Percentiles rank a stretch among this genome's conserved stretches.
Evolutionary conservation across 1,140 invertebrate genomes (phyloP).

Genomic region (Rhyzopertha dominica): DNA sequence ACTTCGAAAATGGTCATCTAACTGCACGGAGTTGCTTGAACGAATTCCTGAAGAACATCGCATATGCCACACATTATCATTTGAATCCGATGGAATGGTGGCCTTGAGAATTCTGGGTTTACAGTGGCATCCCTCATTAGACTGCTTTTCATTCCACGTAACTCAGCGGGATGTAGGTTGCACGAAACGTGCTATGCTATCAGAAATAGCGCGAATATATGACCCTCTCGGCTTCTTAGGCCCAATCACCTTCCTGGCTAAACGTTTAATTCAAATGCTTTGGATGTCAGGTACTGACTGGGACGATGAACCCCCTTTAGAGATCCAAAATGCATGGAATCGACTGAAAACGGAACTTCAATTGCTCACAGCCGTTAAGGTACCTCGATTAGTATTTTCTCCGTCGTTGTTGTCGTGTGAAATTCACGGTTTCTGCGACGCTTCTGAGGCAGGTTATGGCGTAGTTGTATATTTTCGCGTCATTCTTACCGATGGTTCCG

Average conservation of each 20-base stretch:
- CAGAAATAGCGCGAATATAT: conserved; percentile 32
- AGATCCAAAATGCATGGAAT: conserved; percentile 27
- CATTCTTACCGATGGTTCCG: neutral
- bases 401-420: conserved; percentile 2
- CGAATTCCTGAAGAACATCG: no score
- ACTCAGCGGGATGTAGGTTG: neutral
- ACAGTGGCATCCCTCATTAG: conserved; percentile 3
- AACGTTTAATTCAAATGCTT: conserved; percentile 38
- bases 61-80: no score
- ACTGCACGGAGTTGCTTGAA: no score
- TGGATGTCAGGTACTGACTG: conserved; percentile 35
- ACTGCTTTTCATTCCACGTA: conserved; percentile 1
- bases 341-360: conserved; percentile 5
- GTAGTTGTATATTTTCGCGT: conserved; percentile 15
- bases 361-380: neutral
- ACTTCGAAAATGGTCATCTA: no score
- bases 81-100: neutral
- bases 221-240: conserved; percentile 40
- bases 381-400: neutral
- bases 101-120: conserved; percentile 6
- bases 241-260: conserved; percentile 32
- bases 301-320: conserved; percentile 31
- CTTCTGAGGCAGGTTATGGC: conserved; percentile 28
- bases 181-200: conserved; percentile 35
- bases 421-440: conserved; percentile 38